Conservation (phyloP, 2,113 vertebrate genomes). For the Neotragus moschatus region DNA sequence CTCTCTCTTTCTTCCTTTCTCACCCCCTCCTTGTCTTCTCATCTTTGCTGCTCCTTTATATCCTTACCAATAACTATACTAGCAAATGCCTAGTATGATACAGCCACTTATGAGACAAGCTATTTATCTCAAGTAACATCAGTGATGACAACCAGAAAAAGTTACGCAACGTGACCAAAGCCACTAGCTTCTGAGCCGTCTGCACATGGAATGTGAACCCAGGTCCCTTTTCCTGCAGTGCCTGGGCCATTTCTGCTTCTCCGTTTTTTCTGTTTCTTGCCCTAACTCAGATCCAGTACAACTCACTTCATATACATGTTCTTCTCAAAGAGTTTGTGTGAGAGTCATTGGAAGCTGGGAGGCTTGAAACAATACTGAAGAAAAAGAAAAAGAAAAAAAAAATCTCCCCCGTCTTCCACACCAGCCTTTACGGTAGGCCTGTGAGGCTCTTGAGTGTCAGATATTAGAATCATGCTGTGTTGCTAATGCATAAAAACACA, state of each 20-base stretch:
- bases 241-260: background rate
- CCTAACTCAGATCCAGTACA: background rate
- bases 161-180: accelerated
- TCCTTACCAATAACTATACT: background rate
- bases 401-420: too few relatives aligned
- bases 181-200: background rate
- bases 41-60: background rate
- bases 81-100: background rate
- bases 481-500: background rate
- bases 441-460: accelerated
- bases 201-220: background rate
- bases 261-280: background rate
- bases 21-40: background rate
- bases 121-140: background rate
- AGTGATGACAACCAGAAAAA: background rate
- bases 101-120: too few relatives aligned
- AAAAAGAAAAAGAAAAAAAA: background rate
- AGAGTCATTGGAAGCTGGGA: background rate
- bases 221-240: accelerated
- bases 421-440: background rate
- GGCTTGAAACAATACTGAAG: background rate
- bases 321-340: background rate
- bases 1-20: background rate
- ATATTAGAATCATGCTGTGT: background rate
- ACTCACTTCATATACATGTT: background rate